Evolutionary conservation across 2,797 vertebrate species (phyloP), one percentile per base, ranked within the genome.

Genomic region (Enteromius afrohamiltoni): DNA sequence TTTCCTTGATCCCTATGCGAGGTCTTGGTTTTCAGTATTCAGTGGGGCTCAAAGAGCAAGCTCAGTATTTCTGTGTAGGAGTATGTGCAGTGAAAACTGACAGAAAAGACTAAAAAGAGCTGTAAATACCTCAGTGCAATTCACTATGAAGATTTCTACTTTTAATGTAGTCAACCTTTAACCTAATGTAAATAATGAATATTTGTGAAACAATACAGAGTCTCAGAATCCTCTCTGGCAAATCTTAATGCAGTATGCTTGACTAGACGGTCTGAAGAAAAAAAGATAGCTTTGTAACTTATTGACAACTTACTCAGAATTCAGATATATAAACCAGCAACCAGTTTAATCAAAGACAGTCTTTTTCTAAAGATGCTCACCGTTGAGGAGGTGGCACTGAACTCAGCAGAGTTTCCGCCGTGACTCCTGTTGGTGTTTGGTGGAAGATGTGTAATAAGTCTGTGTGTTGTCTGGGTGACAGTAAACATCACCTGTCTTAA

Each of bases 291-390:
- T 21, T 21, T 6, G 31, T 75, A 58, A 13, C 13, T 55, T n/a
- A 53, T 73, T 16, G 55, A 55, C 34, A n/a, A 55, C 34, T 37
- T 53, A 42, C 53, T n/a, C 6, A 34, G 8, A 53, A 74, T 74
- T 74, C 4, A 19, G 17, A 29, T 29, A 29, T 80, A 19, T 70
- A 31, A 5, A 2, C 21, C 31, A 81, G 16, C 13, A 47, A 49
- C 8, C 34, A 6, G 26, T 70, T 73, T 47, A 64, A 16, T 47
- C 29, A 64, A 64, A 64, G 62, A 64, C 6, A 31, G 29, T 31
- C 26, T 80, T 53, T 68, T 11, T 68, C 16, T 45, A 80, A 58
- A 80, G 16, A 80, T 80, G 65, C 34, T 58, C 34, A 80, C 47
- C 34, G 16, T 19, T 42, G 23, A 71, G 9, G 42, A 49, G 55